These are phyloP conservation scores for Steatornis caripensis DNA, from an alignment of 2,113 vertebrate species.

Conservation along the genomic window DNA sequence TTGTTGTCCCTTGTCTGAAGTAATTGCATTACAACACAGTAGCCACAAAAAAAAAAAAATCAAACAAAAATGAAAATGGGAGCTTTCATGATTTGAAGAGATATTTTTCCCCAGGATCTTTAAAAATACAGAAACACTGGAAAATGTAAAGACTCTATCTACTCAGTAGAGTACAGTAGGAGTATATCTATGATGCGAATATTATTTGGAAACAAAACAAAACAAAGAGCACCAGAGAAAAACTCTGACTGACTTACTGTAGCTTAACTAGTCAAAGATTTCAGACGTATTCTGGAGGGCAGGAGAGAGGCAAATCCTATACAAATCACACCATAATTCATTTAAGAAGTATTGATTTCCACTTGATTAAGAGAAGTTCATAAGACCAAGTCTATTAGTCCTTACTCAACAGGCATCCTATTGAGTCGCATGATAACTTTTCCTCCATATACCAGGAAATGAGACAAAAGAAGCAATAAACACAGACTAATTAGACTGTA, in stretches of 20 bases:
- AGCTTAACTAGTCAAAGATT: neutral
- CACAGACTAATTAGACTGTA: neutral
- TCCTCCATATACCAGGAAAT: neutral
- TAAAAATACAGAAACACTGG: neutral
- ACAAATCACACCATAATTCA: neutral
- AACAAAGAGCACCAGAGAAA: neutral
- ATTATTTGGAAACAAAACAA: neutral
- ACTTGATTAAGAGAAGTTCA: neutral
- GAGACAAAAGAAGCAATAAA: neutral
- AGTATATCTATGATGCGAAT: neutral
- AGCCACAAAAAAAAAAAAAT: neutral
- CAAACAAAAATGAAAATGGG: neutral
- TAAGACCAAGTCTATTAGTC: neutral
- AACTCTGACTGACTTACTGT: neutral
- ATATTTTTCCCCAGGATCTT: neutral
- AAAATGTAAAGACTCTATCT: neutral
- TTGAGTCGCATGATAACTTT: neutral
- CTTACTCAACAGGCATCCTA: neutral
- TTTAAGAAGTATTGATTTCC: neutral
- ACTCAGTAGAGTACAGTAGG: neutral
- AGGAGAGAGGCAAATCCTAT: neutral
- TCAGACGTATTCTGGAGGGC: neutral
- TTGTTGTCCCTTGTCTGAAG: conserved; percentile 25
- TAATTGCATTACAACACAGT: neutral
- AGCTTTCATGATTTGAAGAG: neutral